Evolutionary conservation across 2,113 vertebrate genomes (phyloP).

Genomic region (Microtus montanus): DNA sequence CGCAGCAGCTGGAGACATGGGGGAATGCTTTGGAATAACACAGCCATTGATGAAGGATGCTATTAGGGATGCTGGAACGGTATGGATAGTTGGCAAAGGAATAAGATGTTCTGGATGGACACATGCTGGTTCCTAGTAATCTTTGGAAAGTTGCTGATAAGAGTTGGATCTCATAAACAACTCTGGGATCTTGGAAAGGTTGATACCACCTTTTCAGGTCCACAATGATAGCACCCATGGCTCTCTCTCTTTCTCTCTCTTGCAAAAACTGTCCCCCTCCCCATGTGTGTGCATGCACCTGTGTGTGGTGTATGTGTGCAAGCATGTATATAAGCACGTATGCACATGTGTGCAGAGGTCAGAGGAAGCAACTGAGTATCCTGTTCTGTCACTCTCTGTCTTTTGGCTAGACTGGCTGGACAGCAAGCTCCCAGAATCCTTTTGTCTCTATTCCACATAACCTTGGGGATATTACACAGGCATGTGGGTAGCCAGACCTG

Average conservation of each 20-base stretch:
- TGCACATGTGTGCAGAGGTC: neutral
- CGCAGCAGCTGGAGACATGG: neutral
- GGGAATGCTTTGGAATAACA: neutral
- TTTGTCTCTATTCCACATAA: neutral
- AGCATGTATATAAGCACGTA: neutral
- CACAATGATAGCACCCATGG: neutral
- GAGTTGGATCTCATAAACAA: neutral
- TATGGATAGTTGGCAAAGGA: neutral
- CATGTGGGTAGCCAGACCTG: no score
- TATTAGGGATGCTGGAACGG: neutral
- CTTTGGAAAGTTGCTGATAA: neutral
- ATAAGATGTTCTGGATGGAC: neutral
- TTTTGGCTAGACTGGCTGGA: neutral
- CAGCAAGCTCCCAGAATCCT: neutral
- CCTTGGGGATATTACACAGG: neutral
- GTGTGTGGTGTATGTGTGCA: neutral
- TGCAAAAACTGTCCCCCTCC: neutral
- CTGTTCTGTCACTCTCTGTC: neutral
- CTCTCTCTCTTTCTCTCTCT: neutral
- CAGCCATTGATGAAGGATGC: neutral
- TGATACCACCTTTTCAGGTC: neutral
- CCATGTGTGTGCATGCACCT: neutral
- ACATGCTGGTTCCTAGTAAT: neutral
- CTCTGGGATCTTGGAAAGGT: neutral
- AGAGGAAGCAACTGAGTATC: neutral